Evolutionary conservation across 1,140 invertebrate species (phyloP).

Genomic region (Eupeodes corollae): DNA sequence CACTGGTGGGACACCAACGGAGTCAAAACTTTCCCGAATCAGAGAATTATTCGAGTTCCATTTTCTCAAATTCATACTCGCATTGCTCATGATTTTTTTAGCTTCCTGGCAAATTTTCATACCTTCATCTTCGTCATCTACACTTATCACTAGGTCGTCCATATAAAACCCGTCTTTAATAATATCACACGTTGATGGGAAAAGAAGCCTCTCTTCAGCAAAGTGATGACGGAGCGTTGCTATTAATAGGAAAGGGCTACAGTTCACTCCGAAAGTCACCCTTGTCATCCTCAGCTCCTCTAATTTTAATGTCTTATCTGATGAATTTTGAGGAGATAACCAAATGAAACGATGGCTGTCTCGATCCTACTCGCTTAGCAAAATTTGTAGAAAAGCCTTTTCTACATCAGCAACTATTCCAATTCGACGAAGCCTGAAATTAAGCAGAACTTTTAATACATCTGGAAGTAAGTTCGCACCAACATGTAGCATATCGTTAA

Average conservation of each 20-base stretch:
- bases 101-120: background rate
- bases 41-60: slow-evolving; percentile 1
- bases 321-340: background rate
- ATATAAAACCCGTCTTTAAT: slow-evolving; percentile 1
- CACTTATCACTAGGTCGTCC: slow-evolving; percentile 1
- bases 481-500: background rate
- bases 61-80: slow-evolving; percentile 1
- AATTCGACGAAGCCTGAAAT: background rate
- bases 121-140: background rate
- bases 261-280: background rate
- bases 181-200: background rate
- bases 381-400: no score
- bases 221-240: background rate
- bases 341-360: slow-evolving; percentile 1
- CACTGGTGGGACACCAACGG: background rate
- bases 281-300: slow-evolving; percentile 1
- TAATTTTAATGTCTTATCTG: no score
- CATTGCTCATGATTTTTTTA: background rate
- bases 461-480: background rate
- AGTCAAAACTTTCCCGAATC: no score
- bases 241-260: background rate
- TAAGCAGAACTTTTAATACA: background rate
- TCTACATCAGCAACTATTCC: slow-evolving; percentile 1
- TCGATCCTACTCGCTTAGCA: background rate
- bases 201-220: background rate